Base-by-base conservation (phyloP, 2,797 vertebrate genomes). In the Chaetodon trifasciatus region DNA sequence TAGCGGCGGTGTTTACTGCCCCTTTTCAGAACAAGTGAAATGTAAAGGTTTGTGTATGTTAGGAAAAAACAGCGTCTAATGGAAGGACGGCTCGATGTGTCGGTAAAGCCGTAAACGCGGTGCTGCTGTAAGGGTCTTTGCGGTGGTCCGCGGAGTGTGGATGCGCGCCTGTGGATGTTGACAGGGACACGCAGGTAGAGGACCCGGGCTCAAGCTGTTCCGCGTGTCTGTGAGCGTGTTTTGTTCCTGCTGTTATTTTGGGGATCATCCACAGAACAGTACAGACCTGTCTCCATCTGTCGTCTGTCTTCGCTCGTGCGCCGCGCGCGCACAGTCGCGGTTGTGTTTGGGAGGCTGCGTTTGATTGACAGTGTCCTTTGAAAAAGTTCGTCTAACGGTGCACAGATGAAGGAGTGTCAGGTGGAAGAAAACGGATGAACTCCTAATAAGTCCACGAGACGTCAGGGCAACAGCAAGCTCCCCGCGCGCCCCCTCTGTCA, bases 221-320 rank as follows among this genome's bases (percentile, higher is more conserved):
- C 28, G 28, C 28, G 28, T 32, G n/a, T 39, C 23, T 5, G 21
- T 10, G 32, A 15, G 47, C 8, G 10, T 17, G 13, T 24, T 47
- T 42, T 50, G 12, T n/a, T n/a, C 19, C 19, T 39, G 32, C 1
- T 52, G 24, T 56, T 47, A 23, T 66, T 53, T 16, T 21, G 3
- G 24, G 19, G 21, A 15, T 2, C 42, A 7, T 53, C 49, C 10
- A 12, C 35, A 8, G 23, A 24, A 40, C 0, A 6, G 47, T 13
- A 60, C 1, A 19, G 23, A 58, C 6, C 47, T 39, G 11, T 42
- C 24, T 62, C 56, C 71, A 64, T 83, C 74, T 57, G 77, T 62
- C 35, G 12, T 44, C 42, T 64, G 2, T 32, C n/a, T 16, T 15
- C 13, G 58, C 70, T 63, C 66, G 35, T 57, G 81, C 55, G 58